Evolutionary conservation across 2,797 vertebrate genomes (phyloP).

Genomic region (Danio albolineatus): DNA sequence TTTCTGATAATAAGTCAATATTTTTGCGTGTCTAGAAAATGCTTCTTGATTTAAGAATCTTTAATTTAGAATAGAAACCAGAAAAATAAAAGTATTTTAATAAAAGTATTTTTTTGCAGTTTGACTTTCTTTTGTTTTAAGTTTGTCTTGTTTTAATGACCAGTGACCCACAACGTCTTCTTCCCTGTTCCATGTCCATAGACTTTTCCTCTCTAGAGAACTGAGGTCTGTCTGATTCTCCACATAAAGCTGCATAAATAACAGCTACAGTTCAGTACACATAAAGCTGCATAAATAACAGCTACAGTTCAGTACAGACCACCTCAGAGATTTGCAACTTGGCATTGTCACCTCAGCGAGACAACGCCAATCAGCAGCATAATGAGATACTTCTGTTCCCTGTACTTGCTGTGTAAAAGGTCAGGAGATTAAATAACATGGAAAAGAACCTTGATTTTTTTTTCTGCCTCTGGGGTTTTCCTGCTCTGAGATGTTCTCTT

Average conservation of each 20-base stretch:
- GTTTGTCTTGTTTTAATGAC: no score
- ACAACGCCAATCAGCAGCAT: slow-evolving; percentile 46
- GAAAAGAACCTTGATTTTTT: slow-evolving; percentile 50
- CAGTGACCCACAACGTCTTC: neutral
- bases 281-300: slow-evolving; percentile 47
- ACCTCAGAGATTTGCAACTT: slow-evolving; percentile 36
- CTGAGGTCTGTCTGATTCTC: slow-evolving; percentile 26
- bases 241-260: slow-evolving; percentile 44
- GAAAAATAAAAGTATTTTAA: no score
- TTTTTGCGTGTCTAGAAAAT: no score
- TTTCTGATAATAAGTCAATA: no score
- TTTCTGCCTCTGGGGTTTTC: slow-evolving; percentile 54
- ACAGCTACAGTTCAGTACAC: no score
- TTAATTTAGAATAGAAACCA: no score
- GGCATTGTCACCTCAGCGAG: slow-evolving; percentile 34
- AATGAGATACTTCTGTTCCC: slow-evolving; percentile 53
- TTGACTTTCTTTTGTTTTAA: neutral
- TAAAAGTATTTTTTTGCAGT: no score
- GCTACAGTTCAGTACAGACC: slow-evolving; percentile 20
- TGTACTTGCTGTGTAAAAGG: slow-evolving; percentile 54
- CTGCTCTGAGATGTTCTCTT: slow-evolving; percentile 55
- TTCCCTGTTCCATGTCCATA: slow-evolving; percentile 18
- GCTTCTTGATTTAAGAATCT: no score
- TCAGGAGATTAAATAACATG: slow-evolving; percentile 60
- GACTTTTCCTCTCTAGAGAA: slow-evolving; percentile 32